Conservation (phyloP, 1,140 invertebrate species). For the Drosophila persimilis region DNA sequence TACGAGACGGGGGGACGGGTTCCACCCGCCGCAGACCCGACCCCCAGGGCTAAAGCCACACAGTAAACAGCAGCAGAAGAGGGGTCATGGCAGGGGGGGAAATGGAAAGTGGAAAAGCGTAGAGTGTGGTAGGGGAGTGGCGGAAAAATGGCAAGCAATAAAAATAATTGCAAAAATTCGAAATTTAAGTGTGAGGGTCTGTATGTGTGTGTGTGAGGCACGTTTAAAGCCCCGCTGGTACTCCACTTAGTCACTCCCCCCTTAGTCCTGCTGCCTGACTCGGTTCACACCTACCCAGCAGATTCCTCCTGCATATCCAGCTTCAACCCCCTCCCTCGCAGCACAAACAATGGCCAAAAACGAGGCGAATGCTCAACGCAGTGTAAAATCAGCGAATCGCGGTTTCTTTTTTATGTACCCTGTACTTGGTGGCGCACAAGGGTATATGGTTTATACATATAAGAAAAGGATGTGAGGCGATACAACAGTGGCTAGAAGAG, state of each 20-base stretch:
- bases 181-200: slow-evolving; percentile 69
- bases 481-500: too few relatives aligned
- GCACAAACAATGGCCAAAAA: slow-evolving; percentile 69
- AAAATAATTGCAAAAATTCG: slow-evolving; percentile 81
- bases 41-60: slow-evolving; percentile 18
- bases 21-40: too few relatives aligned
- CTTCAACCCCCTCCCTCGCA: not conserved
- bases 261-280: too few relatives aligned
- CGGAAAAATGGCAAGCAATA: slow-evolving; percentile 73
- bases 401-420: slow-evolving; percentile 53
- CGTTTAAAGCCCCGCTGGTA: slow-evolving; percentile 55
- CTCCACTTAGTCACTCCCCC: not conserved
- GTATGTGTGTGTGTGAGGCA: slow-evolving; percentile 25
- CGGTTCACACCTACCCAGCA: not conserved
- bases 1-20: slow-evolving; percentile 4
- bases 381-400: slow-evolving; percentile 75
- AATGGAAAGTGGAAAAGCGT: not conserved
- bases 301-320: not conserved
- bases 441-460: slow-evolving; percentile 3
- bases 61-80: slow-evolving; percentile 21
- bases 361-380: slow-evolving; percentile 67
- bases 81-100: not conserved
- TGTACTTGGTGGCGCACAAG: too few relatives aligned
- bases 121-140: slow-evolving; percentile 20
- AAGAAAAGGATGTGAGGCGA: too few relatives aligned